Conservation (phyloP, 2,888 invertebrate genomes). For the Cryptus viduatorius region DNA sequence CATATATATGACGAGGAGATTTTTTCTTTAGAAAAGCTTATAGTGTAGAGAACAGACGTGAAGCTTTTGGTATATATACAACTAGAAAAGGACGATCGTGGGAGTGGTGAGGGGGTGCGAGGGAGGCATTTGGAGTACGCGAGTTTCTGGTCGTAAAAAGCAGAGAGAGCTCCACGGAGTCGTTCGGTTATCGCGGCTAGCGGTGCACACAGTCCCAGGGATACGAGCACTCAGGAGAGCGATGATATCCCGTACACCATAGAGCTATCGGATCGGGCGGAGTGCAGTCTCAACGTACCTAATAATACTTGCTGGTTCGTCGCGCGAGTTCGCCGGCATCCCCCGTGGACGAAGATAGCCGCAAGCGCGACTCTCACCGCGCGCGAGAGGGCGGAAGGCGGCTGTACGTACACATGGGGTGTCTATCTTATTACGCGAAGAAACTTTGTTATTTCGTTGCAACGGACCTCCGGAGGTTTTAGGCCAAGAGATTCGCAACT, state of each 20-base stretch:
- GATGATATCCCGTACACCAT: conserved; percentile 35
- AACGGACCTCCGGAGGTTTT: neutral
- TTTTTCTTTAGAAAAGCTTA: neutral
- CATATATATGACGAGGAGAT: neutral
- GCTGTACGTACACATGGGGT: neutral
- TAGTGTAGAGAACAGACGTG: neutral
- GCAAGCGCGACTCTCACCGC: conserved; percentile 2
- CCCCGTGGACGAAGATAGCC: conserved; percentile 43
- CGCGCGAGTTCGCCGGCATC: conserved; percentile 15
- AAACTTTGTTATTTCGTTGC: conserved; percentile 36
- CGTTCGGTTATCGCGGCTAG: conserved; percentile 46
- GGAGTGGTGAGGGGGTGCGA: neutral
- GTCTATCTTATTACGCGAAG: conserved; percentile 22
- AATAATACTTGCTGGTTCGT: conserved; percentile 33
- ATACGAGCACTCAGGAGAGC: conserved; percentile 43
- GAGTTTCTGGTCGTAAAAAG: conserved; percentile 45
- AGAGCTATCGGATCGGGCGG: conserved; percentile 33
- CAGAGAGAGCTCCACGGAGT: conserved; percentile 23
- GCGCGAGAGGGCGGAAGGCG: neutral
- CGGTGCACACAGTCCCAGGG: conserved; percentile 20
- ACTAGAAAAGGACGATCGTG: neutral
- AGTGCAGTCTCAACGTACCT: conserved; percentile 32
- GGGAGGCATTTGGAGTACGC: neutral
- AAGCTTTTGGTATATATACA: neutral
- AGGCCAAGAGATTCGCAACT: conserved; percentile 8